Conservation (phyloP, 1,140 invertebrate species). For the Zaprionus gabonicus region DNA sequence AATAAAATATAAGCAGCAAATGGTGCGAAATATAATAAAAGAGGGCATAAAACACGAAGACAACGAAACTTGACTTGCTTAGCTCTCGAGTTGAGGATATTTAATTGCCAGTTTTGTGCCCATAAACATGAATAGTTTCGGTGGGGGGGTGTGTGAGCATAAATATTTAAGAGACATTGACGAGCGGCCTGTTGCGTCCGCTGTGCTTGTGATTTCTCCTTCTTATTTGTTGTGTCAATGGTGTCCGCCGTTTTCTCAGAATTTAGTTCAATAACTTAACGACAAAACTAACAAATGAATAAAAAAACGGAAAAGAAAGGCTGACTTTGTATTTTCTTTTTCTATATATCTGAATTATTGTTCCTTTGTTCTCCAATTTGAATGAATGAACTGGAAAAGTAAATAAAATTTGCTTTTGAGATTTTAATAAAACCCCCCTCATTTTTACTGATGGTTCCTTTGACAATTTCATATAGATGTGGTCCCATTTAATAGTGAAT, state of each 20-base stretch:
- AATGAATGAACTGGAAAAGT: too few relatives aligned
- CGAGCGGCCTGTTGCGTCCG: conserved; percentile 5
- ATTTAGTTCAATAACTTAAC: conserved; percentile 31
- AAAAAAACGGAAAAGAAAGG: conserved; percentile 21
- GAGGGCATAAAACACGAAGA: neutral
- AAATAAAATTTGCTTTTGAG: too few relatives aligned
- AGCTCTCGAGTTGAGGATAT: conserved; percentile 7
- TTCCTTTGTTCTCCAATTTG: too few relatives aligned
- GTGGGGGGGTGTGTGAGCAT: neutral
- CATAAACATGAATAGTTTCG: conserved; percentile 9
- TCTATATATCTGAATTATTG: too few relatives aligned
- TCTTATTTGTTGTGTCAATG: neutral
- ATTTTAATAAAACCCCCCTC: too few relatives aligned
- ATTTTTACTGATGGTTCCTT: too few relatives aligned
- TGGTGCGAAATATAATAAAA: conserved; percentile 12
- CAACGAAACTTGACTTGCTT: conserved; percentile 2
- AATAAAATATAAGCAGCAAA: conserved; percentile 1
- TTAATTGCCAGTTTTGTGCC: conserved; percentile 7
- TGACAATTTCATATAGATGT: too few relatives aligned
- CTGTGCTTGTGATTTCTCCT: neutral
- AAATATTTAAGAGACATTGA: conserved; percentile 13
- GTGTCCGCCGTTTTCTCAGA: neutral
- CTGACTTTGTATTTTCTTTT: too few relatives aligned
- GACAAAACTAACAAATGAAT: conserved; percentile 53
- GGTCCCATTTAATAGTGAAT: too few relatives aligned